Base-by-base conservation (phyloP, 2,113 vertebrate species). In the Dipodomys spectabilis region DNA sequence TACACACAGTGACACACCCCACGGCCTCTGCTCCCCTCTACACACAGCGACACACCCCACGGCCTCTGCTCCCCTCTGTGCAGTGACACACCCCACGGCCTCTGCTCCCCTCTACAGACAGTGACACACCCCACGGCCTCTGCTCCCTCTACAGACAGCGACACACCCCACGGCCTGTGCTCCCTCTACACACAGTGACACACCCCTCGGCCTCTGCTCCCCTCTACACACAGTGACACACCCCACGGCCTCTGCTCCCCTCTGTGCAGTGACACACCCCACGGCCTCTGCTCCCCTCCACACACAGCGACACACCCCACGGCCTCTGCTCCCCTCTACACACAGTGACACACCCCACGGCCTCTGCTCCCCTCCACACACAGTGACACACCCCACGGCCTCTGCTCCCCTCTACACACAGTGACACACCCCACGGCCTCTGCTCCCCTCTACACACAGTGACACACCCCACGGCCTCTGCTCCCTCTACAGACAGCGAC, bases 181-280 rank as follows among this genome's bases (percentile, higher is more conserved):
- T 20, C n/a, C 72, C 23, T n/a, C n/a, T n/a, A n/a, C n/a, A n/a
- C 53, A 4, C 35, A 39, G 35, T 39, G 35, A 39, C 35, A 39
- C 3, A 39, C 35, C 35, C 35, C 35, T 4, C 35, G 4, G 35
- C 35, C 35, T 49, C 49, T 57, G 53, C 9, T 35, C 15, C 45
- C 44, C 2, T 23, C n/a, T n/a, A n/a, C n/a, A n/a, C n/a, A n/a
- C 39, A 39, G 39, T 3, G 3, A 18, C 1, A 2, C 25, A 3
- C 2, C 69, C 45, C 72, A 10, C 18, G 28, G 6, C 9, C 32
- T 78, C 73, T 67, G 32, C 68, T 20, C n/a, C 72, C 23, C 53
- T 18, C 53, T 39, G 4, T 3, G 18, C 12, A 62, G 27, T 10
- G 3, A 25, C 1, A 2, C 25, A 3, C 2, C 69, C 45, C 72